Percentiles rank a stretch among this genome's conserved stretches.
phyloP scores from a whole-genome alignment of 1,140 invertebrate genomes.

The Anadara kagoshimensis region DNA sequence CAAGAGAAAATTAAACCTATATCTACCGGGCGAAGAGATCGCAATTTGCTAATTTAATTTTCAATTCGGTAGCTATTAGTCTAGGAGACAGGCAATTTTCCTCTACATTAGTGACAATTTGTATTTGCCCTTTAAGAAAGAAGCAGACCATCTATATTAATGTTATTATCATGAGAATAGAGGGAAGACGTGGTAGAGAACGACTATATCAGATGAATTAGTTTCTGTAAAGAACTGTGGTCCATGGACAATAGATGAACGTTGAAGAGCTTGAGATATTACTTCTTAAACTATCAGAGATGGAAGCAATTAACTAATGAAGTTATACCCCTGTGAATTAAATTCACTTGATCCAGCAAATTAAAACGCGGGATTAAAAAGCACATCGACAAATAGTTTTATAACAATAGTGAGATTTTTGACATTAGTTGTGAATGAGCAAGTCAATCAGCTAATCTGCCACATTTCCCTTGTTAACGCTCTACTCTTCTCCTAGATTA shows the following conservation, averaged over 20 bases:
- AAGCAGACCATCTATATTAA: conserved; percentile 46
- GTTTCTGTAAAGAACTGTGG: conserved; percentile 34
- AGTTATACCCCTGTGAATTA: conserved; percentile 35
- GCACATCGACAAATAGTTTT: conserved; percentile 22
- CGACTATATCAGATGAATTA: conserved; percentile 46
- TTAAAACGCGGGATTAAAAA: conserved; percentile 37
- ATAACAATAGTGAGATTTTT: too few relatives aligned
- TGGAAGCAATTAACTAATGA: conserved; percentile 46
- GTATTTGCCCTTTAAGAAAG: conserved; percentile 46
- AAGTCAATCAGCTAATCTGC: too few relatives aligned
- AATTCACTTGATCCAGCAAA: conserved; percentile 31
- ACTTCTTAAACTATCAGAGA: conserved; percentile 39
- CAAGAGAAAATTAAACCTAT: conserved; percentile 56
- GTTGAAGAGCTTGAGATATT: conserved; percentile 30
- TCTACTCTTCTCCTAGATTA: too few relatives aligned
- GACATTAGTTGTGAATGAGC: too few relatives aligned
- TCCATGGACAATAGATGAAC: conserved; percentile 31
- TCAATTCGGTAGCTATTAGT: conserved; percentile 60
- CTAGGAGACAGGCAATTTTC: conserved; percentile 45
- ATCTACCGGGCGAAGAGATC: conserved; percentile 57
- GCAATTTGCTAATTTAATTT: conserved; percentile 66
- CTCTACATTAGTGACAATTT: conserved; percentile 45
- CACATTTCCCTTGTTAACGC: too few relatives aligned
- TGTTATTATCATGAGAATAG: conserved; percentile 55
- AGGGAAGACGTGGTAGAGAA: conserved; percentile 10